Base-by-base conservation (phyloP, 92 coral and sea anemone species). In the Phenganax stokvisi region DNA sequence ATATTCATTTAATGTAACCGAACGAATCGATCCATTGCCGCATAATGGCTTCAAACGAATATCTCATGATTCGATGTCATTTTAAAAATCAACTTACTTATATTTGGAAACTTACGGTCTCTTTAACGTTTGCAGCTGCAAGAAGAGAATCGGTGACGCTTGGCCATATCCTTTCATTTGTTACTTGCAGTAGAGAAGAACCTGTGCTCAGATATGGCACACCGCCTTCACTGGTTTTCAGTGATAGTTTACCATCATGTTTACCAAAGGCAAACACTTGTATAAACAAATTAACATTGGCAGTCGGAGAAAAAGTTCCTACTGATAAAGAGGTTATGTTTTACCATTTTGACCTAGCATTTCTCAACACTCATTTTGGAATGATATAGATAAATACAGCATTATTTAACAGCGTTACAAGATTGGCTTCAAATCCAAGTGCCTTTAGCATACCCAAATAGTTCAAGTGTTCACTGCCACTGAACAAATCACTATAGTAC, bases 251-350 rank as follows among this genome's bases (percentile, higher is more conserved):
- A 47, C 65, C 51, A 15, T 84, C 90, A 57, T 72, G 84, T 51
- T 27, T 87, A 57, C 90, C 90, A 17, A 85, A 71, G 12, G 61
- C 84, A 51, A 87, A 87, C 86, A 83, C 87, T 0, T 87, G 89
- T 54, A 65, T 80, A 17, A 87, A 84, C 82, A 84, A 57, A 65
- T 12, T 71, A n/a, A 80, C 78, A 6, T 57, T 85, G 28, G 73
- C 88, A 31, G 52, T 72, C 53, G 85, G 85, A 17, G 63, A 57
- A 10, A 65, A 67, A 1, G 74, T 85, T 27, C 74, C 80, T 0
- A 52, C 56, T 11, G 63, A 76, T 56, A n/a, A 77, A 28, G 79
- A 78, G 9, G 72, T 37, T 15, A 54, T 87, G 10, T 83, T 55
- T 71, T 15, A 47, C 8, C 67, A 66, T 56, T 87, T 77, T 77